These are phyloP conservation scores for Gallinago undulata DNA, from an alignment of 2,113 vertebrate genomes.

Conservation along the genomic window DNA sequence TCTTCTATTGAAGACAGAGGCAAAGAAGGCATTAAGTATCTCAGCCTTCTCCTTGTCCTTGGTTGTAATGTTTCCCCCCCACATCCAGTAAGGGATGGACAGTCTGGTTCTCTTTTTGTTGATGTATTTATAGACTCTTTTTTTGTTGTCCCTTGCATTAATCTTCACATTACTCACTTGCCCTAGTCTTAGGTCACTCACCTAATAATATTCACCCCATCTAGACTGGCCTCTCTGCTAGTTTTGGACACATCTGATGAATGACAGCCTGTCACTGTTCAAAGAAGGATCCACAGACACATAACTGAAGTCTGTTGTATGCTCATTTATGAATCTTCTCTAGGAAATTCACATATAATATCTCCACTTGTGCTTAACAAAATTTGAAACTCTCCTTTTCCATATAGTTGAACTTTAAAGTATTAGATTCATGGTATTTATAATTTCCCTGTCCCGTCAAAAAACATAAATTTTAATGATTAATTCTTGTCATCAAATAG, in stretches of 20 bases:
- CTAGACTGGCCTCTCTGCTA: not conserved
- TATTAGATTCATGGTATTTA: not conserved
- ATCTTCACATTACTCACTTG: not conserved
- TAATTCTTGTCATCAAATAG: not conserved
- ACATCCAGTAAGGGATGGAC: no score
- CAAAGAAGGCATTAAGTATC: no score
- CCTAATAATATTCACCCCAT: not conserved
- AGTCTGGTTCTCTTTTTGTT: no score
- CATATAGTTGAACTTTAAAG: not conserved
- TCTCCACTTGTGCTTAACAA: not conserved
- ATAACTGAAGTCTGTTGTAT: not conserved
- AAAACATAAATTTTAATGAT: not conserved
- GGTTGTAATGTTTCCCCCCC: no score
- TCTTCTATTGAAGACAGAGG: no score
- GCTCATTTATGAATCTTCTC: not conserved
- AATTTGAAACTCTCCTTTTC: not conserved
- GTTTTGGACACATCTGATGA: not conserved
- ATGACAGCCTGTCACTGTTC: not conserved
- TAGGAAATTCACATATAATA: not conserved
- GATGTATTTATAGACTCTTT: no score
- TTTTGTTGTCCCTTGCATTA: no score
- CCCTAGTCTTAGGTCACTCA: not conserved
- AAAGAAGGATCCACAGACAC: not conserved
- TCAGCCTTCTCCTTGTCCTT: no score
- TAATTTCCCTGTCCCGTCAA: not conserved